Evolutionary conservation across 2,797 vertebrate genomes (phyloP), one percentile per base, ranked within the genome.

Genomic region (Pygocentrus nattereri): DNA sequence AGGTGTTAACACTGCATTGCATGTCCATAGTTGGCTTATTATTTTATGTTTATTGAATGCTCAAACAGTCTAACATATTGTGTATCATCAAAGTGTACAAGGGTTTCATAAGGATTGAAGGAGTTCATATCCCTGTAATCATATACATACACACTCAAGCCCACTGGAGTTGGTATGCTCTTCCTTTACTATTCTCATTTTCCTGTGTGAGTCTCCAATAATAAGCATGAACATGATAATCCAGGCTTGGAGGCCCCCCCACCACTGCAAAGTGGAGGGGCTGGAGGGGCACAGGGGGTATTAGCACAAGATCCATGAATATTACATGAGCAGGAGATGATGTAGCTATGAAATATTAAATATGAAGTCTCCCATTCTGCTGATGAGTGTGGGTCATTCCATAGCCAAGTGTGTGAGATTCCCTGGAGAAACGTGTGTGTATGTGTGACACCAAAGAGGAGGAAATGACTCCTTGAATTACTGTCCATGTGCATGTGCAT

Each of bases 301-400:
- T 90, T 92, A 90, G 88, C 89, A 84, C 86, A 85, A 86, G 86
- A 76, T 31, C 59, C 59, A 64, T 93, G 85, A 93, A 93, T 94
- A 93, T 92, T 92, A 70, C 81, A 93, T 93, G 87, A 91, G 90
- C 85, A 89, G 89, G 74, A 88, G 87, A 92, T 88, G 89, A 92
- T 90, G 90, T 91, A 86, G 84, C 75, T 83, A 94, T 94, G 69
- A 94, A 94, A 94, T 94, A 94, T 94, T 94, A 84, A 93, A 82
- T 83, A 89, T 88, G 87, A 92, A 91, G 88, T 91, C 89, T 81
- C 77, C 76, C 49, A 52, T 59, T 86, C 65, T 77, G 64, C 77
- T 82, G 82, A 78, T 78, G 70, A 74, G 81, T 81, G 79, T 70
- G 79, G 82, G 74, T 83, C 61, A 61, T 74, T 85, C 68, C 69